Percentiles rank a stretch among this genome's conserved stretches.
These are phyloP conservation scores for Aldrovandia affinis DNA, from an alignment of 2,797 vertebrate genomes.

Conservation along the genomic window DNA sequence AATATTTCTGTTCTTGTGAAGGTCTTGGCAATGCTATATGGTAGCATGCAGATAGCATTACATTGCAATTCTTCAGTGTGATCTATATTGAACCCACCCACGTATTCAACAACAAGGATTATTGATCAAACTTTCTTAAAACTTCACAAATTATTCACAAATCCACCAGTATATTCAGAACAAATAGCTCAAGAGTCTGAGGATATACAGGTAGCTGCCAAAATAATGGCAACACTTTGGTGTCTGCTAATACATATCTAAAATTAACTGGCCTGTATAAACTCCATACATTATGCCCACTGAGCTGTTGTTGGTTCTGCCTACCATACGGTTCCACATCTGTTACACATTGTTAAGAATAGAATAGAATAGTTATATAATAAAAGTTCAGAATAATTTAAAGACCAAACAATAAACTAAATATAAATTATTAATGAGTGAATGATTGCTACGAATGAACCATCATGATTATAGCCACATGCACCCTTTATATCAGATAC, in stretches of 20 bases:
- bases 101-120: not conserved
- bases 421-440: not conserved
- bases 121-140: not conserved
- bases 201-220: too few species aligned
- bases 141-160: not conserved
- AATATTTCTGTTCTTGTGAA: not conserved
- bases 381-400: not conserved
- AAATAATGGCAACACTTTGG: too few species aligned
- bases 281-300: not conserved
- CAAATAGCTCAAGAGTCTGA: not conserved
- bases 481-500: not conserved
- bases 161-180: not conserved
- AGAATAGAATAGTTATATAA: not conserved
- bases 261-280: not conserved
- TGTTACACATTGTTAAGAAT: not conserved
- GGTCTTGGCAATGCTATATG: not conserved
- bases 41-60: not conserved
- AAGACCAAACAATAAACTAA: constrained; percentile 20
- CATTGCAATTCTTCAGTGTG: not conserved
- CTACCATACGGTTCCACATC: too few species aligned
- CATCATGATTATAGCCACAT: not conserved
- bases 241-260: not conserved
- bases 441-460: not conserved
- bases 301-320: not conserved
- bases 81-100: not conserved